Evolutionary conservation across 2,797 vertebrate species (phyloP), one percentile per base, ranked within the genome.

Genomic region (Aldrovandia affinis): DNA sequence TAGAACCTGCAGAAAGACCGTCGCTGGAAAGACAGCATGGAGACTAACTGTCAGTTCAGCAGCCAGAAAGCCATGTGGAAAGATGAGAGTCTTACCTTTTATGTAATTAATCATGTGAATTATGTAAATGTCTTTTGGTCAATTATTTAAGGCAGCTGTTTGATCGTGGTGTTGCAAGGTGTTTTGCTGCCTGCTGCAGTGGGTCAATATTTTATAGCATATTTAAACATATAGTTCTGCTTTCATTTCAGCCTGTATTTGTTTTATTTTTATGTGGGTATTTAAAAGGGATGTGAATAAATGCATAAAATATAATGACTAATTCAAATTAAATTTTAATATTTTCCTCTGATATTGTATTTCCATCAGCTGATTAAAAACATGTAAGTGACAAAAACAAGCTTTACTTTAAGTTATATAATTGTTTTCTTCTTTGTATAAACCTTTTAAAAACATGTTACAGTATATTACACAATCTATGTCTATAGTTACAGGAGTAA

Each of bases 31-130:
- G 84, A 89, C 91, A 93, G 92, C 83, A 96, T 96, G 95, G 94
- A 96, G 87, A 89, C 86, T 78, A 89, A 86, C 85, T 89, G 79
- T 89, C 88, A 92, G 78, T 92, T 93, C 88, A 94, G 88, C 89
- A 95, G 94, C 89, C 94, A 95, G 79, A 94, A 95, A 89, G 89
- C 90, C 86, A 89, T 95, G 47, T 95, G 93, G 93, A 95, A 95
- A 92, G 95, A 96, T 94, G 95, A 96, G 93, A 96, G 95, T 96
- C 28, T 68, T 75, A 65, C 57, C 30, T 81, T 83, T 42, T n/a
- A 42, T 83, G 80, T 28, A 61, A 70, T 39, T 70, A 70, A 70
- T 39, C 33, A 39, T 39, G 68, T 33, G 63, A 36, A 39, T 70
- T 70, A 70, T 70, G 68, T 39, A 70, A 70, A 70, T 70, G 18